These are phyloP conservation scores for Quiscalus mexicanus DNA, from an alignment of 2,113 vertebrate genomes.

Conservation along the genomic window DNA sequence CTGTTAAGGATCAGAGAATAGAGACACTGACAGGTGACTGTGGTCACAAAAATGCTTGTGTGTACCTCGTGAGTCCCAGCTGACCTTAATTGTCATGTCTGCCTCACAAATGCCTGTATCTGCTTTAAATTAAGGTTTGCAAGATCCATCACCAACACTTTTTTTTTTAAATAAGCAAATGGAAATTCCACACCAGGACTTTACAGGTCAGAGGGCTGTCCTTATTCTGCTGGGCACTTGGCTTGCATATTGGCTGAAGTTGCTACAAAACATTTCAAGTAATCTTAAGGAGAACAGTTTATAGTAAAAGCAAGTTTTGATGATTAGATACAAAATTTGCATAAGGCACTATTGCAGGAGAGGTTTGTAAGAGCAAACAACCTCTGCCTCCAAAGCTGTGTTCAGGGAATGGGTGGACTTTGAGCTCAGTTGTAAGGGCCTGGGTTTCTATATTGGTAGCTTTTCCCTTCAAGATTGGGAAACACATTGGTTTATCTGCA, in stretches of 20 bases:
- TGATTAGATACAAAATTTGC: not conserved
- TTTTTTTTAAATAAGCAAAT: not conserved
- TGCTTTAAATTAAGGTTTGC: not conserved
- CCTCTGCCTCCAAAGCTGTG: not conserved
- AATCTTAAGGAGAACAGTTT: not conserved
- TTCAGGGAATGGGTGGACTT: not conserved
- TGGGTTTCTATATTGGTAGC: fast-evolving
- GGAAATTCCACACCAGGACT: not conserved
- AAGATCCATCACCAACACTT: not conserved
- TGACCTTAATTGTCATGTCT: not conserved
- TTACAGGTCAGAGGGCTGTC: not conserved
- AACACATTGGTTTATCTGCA: not conserved
- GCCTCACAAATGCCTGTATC: not conserved
- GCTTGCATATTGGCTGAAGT: not conserved
- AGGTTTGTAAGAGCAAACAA: not conserved
- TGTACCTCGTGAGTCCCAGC: fast-evolving
- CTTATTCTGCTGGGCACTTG: not conserved
- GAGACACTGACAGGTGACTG: not conserved
- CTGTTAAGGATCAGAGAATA: not conserved
- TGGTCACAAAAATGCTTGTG: not conserved
- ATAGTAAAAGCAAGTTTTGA: not conserved
- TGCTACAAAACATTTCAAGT: not conserved
- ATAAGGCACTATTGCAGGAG: not conserved
- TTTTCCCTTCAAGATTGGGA: not conserved
- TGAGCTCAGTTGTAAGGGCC: not conserved